These are phyloP conservation scores for Gadus chalcogrammus DNA, from an alignment of 2,113 vertebrate genomes.

Conservation along the genomic window DNA sequence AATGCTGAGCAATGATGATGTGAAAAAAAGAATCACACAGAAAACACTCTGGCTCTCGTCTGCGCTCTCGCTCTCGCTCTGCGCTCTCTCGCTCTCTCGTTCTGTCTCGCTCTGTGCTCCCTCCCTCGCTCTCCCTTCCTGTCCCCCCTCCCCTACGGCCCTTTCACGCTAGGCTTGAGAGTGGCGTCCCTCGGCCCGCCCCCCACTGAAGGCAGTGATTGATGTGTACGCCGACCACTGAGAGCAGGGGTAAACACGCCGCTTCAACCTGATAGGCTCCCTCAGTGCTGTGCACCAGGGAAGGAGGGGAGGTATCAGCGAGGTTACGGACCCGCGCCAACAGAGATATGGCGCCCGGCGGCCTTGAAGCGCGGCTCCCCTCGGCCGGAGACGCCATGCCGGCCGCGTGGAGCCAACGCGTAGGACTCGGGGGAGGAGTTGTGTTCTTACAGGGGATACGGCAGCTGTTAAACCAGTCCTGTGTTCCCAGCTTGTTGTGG, in stretches of 20 bases:
- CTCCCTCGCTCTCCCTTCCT: too few species aligned
- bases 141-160: too few species aligned
- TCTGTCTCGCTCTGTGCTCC: not conserved
- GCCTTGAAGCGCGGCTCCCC: not conserved
- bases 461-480: not conserved
- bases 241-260: conserved; percentile 16
- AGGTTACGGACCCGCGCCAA: too few species aligned
- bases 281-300: too few species aligned
- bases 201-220: conserved; percentile 30
- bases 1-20: conserved; percentile 60
- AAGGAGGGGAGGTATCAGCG: too few species aligned
- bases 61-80: not conserved
- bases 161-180: too few species aligned
- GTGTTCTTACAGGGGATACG: not conserved
- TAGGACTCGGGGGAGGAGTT: conserved; percentile 15
- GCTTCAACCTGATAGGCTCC: conserved; percentile 29
- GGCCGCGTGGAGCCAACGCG: conserved; percentile 12
- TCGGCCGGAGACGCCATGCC: not conserved
- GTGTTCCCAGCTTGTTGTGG: conserved; percentile 14
- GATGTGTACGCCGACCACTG: conserved; percentile 32
- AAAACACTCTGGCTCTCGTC: conserved; percentile 26
- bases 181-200: conserved; percentile 8
- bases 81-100: too few species aligned
- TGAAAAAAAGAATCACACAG: conserved; percentile 48
- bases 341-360: not conserved